Base-by-base conservation (phyloP, 2,888 invertebrate species). In the Athetis lepigone region DNA sequence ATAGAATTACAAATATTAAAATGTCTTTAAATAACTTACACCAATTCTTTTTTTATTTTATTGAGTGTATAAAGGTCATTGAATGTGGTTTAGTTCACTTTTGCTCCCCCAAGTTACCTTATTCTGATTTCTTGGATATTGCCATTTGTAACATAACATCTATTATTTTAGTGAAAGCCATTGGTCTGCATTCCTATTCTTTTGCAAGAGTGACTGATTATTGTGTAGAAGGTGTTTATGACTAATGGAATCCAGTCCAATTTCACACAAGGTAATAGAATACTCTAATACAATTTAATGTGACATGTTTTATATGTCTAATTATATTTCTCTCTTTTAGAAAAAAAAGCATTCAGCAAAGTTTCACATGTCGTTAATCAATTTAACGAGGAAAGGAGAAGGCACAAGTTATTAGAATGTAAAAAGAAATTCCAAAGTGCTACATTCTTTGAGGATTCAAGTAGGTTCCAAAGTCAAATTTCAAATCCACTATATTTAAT, bases 391-490 rank as follows among this genome's bases (percentile, higher is more conserved):
- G 74, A 77, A 33, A 55, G 78, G 55, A 88, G 93, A 79, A 85
- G 69, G 72, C 66, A 82, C 39, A 76, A 81, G 50, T 80, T 94
- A 40, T 27, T 56, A 21, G 79, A 86, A 77, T 75, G 83, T 19
- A 92, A 86, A 78, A 80, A 81, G 55, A 92, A 88, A 75, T 94
- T 86, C 77, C 83, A 86, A 64, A 92, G 88, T 74, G 89, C 84
- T 82, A 33, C 71, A 23, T 94, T 88, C 84, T 82, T 79, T 78
- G 69, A 80, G 71, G 86, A 92, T 16, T 86, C 91, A 75, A 92
- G 94, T 94, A 85, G 76, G 90, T 71, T 33, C 43, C 36, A 64
- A 54, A 49, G 33, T 7, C 52, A 47, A 61, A 52, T 42, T 36
- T 11, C 42, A 55, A 61, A 40, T 19, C 3, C 13, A 46, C 7